These are phyloP conservation scores for Vidua chalybeata DNA, from an alignment of 2,113 vertebrate genomes.

Conservation along the genomic window DNA sequence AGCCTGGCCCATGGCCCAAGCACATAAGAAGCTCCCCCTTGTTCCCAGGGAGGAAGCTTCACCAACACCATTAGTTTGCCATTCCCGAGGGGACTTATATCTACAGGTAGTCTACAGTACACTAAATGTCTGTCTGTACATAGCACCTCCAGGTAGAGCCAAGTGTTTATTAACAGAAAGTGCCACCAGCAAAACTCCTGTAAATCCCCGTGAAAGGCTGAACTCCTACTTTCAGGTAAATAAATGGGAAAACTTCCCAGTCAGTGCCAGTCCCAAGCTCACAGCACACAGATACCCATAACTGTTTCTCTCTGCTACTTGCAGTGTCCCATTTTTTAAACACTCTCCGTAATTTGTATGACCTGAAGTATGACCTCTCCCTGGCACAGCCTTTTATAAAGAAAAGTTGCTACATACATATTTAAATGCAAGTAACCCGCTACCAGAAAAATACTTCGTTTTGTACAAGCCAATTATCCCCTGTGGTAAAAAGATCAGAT, in stretches of 20 bases:
- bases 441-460: background rate
- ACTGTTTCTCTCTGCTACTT: background rate
- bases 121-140: background rate
- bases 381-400: slow-evolving; percentile 5
- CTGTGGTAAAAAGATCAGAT: background rate
- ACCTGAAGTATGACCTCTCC: background rate
- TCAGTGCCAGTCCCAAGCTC: background rate
- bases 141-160: background rate
- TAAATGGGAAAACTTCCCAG: background rate
- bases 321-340: background rate
- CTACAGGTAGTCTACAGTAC: background rate
- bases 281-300: background rate
- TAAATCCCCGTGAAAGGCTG: background rate
- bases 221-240: background rate
- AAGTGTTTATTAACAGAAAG: background rate
- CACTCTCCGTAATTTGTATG: background rate
- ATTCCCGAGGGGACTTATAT: background rate
- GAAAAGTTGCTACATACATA: background rate
- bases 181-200: background rate
- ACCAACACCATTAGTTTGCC: background rate
- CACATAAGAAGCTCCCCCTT: background rate
- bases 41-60: background rate
- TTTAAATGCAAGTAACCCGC: background rate
- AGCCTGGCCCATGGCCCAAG: background rate
- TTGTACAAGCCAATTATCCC: background rate